Evolutionary conservation across 1,140 invertebrate species (phyloP).

Genomic region (Neodiprion fabricii): DNA sequence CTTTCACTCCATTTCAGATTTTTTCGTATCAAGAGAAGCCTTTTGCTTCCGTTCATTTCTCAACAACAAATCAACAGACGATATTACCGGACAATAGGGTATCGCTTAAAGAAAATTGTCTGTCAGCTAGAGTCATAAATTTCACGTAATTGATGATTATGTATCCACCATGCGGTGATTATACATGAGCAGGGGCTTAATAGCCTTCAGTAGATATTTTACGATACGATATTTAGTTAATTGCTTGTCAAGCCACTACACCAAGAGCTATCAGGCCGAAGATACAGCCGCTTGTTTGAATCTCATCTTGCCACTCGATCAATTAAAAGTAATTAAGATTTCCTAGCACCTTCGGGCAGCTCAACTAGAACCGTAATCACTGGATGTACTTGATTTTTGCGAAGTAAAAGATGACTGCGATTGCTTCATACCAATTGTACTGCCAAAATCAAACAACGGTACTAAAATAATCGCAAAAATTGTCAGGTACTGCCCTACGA

Average conservation of each 20-base stretch:
- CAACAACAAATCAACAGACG: too few species aligned
- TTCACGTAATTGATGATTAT: background rate
- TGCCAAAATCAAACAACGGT: too few species aligned
- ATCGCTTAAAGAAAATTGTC: background rate
- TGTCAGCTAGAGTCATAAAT: background rate
- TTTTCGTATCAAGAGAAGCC: too few species aligned
- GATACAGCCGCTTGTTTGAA: background rate
- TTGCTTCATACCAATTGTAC: too few species aligned
- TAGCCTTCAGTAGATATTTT: background rate
- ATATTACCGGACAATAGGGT: background rate
- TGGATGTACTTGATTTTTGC: background rate
- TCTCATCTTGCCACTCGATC: background rate
- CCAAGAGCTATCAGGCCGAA: background rate
- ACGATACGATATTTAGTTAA: conserved; percentile 2
- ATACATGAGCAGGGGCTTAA: background rate
- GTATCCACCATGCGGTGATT: background rate
- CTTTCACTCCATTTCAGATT: too few species aligned
- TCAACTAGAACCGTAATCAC: background rate
- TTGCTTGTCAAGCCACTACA: background rate
- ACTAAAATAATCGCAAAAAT: too few species aligned
- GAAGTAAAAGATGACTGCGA: background rate
- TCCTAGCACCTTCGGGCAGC: background rate
- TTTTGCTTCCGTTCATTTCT: too few species aligned
- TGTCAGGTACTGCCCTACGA: too few species aligned
- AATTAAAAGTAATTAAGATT: conserved; percentile 5